phyloP scores from a whole-genome alignment of 2,888 invertebrate genomes.

The Agrenia bidenticulata region DNA sequence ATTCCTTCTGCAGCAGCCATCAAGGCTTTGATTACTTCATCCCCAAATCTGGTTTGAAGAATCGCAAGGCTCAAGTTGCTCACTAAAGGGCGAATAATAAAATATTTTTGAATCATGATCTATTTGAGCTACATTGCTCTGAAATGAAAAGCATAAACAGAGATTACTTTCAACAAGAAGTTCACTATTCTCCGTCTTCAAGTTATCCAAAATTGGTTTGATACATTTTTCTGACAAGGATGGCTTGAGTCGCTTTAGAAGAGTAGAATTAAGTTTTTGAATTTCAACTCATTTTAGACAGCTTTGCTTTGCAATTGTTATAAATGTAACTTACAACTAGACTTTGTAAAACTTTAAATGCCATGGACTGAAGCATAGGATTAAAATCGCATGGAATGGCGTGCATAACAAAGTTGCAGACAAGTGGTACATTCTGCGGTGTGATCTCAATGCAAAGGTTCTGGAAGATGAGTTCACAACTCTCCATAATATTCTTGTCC shows the following conservation, averaged over 20 bases:
- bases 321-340: constrained; percentile 35
- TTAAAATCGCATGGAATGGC: constrained; percentile 50
- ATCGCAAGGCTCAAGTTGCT: constrained; percentile 43
- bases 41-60: constrained; percentile 37
- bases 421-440: constrained; percentile 30
- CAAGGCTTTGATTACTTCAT: constrained; percentile 36
- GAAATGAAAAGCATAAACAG: not conserved
- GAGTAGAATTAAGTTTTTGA: not conserved
- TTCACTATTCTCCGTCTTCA: constrained; percentile 44
- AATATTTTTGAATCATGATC: not conserved
- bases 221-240: constrained; percentile 37
- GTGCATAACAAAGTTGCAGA: constrained; percentile 43
- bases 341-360: constrained; percentile 43
- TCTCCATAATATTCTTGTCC: constrained; percentile 34
- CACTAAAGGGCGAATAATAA: constrained; percentile 40
- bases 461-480: constrained; percentile 41
- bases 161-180: constrained; percentile 44
- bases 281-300: constrained; percentile 16
- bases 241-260: constrained; percentile 34
- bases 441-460: constrained; percentile 41
- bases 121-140: too few species aligned
- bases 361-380: constrained; percentile 46
- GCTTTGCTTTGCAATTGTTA: not conserved
- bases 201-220: constrained; percentile 42
- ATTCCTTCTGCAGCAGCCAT: constrained; percentile 37